Evolutionary conservation across 1,140 invertebrate genomes (phyloP).

Genomic region (Monomorium pharaonis): DNA sequence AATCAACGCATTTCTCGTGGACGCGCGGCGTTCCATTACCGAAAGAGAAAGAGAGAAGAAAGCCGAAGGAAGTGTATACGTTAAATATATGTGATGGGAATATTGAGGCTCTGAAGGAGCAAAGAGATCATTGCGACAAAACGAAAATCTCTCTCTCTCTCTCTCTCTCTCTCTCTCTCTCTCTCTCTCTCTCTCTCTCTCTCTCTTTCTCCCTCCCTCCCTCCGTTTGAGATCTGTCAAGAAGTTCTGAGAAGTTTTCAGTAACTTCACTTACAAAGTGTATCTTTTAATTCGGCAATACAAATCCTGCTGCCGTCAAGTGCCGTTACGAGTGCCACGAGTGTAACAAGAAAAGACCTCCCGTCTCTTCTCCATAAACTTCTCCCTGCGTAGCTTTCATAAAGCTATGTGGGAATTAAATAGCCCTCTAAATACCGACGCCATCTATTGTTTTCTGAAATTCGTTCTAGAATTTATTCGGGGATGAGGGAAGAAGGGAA

Average conservation of each 20-base stretch:
- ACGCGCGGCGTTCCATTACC: neutral
- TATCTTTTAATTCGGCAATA: neutral
- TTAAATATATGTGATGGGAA: constrained; percentile 1
- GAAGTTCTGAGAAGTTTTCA: neutral
- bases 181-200: neutral
- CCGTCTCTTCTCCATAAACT: neutral
- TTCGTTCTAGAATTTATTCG: neutral
- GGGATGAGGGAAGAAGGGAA: too few relatives aligned
- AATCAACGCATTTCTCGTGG: constrained; percentile 39
- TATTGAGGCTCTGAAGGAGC: constrained; percentile 14
- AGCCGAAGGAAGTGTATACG: neutral
- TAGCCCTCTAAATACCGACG: neutral
- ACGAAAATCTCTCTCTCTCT: neutral
- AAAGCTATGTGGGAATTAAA: neutral
- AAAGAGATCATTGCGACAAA: neutral
- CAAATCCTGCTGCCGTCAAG: neutral
- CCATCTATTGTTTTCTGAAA: neutral
- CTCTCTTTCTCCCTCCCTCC: neutral
- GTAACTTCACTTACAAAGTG: neutral
- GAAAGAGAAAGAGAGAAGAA: neutral
- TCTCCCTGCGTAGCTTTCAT: neutral
- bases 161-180: neutral
- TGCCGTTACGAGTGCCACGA: neutral
- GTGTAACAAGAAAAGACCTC: neutral
- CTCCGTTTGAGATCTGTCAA: neutral